Percentiles rank a stretch among this genome's conserved stretches.
phyloP scores from a whole-genome alignment of 2,797 vertebrate species.

The Gadopsis marmoratus region DNA sequence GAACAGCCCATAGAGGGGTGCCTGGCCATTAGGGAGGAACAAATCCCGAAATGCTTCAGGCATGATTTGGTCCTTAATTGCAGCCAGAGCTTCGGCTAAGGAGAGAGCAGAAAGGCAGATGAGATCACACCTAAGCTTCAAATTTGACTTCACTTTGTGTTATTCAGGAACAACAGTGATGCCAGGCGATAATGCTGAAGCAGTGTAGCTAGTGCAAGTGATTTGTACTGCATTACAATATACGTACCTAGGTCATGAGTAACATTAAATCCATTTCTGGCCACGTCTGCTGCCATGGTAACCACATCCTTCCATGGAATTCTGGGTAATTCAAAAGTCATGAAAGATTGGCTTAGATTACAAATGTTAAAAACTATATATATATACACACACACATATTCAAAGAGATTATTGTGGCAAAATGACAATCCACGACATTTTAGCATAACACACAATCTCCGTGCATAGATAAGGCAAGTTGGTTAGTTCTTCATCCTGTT shows the following conservation, averaged over 20 bases:
- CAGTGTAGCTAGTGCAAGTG: neutral
- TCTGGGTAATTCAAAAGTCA: conserved; percentile 77
- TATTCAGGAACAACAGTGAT: neutral
- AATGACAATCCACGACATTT: neutral
- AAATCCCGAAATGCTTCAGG: conserved; percentile 88
- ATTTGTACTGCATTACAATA: conserved; percentile 11
- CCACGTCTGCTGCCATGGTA: conserved; percentile 88
- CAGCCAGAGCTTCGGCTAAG: conserved; percentile 90
- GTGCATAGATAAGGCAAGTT: conserved; percentile 3
- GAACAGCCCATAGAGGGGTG: conserved; percentile 86
- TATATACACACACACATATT: neutral
- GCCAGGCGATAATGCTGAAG: neutral
- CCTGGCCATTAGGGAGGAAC: conserved; percentile 89
- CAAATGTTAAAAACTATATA: conserved; percentile 5
- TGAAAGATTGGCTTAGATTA: neutral
- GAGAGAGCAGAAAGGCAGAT: conserved; percentile 19
- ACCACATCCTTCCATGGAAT: conserved; percentile 92
- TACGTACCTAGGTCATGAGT: conserved; percentile 95
- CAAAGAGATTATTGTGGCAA: neutral
- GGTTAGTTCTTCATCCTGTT: conserved; percentile 7
- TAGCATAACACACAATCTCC: neutral
- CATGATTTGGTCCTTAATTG: conserved; percentile 87
- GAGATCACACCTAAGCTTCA: conserved; percentile 1
- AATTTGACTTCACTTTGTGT: neutral
- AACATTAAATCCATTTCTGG: conserved; percentile 94